Evolutionary conservation across 2,888 invertebrate species (phyloP), one percentile per base, ranked within the genome.

Genomic region (Eupeodes luniger): DNA sequence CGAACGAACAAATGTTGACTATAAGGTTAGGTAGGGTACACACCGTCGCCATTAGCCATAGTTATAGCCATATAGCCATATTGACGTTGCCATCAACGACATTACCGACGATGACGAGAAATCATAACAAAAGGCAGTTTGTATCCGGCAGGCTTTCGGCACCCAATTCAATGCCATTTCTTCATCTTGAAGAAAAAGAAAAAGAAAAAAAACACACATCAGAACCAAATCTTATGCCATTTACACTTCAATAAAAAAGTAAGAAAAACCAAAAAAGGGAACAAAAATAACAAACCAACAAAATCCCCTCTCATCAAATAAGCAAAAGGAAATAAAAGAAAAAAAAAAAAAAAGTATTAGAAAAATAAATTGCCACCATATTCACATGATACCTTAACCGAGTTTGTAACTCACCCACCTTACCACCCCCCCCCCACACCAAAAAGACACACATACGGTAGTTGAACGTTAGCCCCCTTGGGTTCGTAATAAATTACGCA

Each of bases 311-410:
- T 61, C 72, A 67, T 81, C 84, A 70, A 72, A 74, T 57, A 55
- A 11, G 2, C n/a, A 27, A 67, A 27, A 51, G 9, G 10, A 19
- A 11, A 55, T 2, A 19, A 2, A 11, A 55, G 7, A 19, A 2
- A 47, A 9, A 49, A 66, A 9, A 49, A 66, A 66, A 47, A 47
- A 49, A 81, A 84, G 72, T 87, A 84, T 87, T 87, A 84, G 87
- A 59, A 87, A 84, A 87, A 87, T 84, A 87, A 84, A 81, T 87
- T 87, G 84, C 76, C 84, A 55, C 57, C 80, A 87, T 64, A 85
- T 81, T 81, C 72, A 59, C 72, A 59, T 72, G 72, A 72, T 72
- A 72, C 72, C 59, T 81, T 44, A 70, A 80, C 51, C 61, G 36
- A 62, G 34, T n/a, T 59, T 59, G 34, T 34, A 11, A 47, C 44